These are phyloP conservation scores for Drosophila lutescens DNA, from an alignment of 2,888 invertebrate species.

Conservation along the genomic window DNA sequence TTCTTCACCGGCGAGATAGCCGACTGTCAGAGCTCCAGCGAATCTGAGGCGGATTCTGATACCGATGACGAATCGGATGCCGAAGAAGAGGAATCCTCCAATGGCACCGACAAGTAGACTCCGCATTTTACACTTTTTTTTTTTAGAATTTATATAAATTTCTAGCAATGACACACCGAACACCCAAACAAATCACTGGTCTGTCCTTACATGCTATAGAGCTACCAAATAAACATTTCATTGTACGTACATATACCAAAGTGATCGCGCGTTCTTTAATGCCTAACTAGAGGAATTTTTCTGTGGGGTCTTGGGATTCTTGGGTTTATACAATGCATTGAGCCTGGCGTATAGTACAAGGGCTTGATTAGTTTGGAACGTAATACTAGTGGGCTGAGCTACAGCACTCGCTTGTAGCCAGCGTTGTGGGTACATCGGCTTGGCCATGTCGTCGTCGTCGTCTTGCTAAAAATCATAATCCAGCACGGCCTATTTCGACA, in stretches of 20 bases:
- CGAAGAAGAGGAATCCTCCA: conserved; percentile 59
- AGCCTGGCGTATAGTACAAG: conserved; percentile 47
- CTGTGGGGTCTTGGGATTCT: conserved; percentile 8
- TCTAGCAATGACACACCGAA: conserved; percentile 3
- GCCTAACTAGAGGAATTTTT: conserved; percentile 51
- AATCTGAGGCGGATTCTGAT: conserved; percentile 63
- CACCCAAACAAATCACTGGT: conserved; percentile 35
- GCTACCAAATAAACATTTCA: conserved; percentile 71
- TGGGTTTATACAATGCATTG: conserved; percentile 57
- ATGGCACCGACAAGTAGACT: conserved; percentile 50
- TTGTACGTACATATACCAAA: conserved; percentile 49
- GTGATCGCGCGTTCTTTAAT: conserved; percentile 53
- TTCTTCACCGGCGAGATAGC: conserved; percentile 96
- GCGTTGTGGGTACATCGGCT: conserved; percentile 31
- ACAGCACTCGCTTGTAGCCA: conserved; percentile 48
- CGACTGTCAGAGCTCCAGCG: conserved; percentile 77
- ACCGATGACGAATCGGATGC: conserved; percentile 67
- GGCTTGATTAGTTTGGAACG: conserved; percentile 46
- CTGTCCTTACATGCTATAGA: conserved; percentile 31
- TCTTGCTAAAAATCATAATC: conserved; percentile 19
- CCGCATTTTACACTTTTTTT: background rate
- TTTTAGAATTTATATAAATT: conserved; percentile 1
- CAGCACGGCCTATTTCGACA: conserved; percentile 20
- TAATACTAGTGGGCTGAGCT: conserved; percentile 64
- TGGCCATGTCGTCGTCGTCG: conserved; percentile 32